Evolutionary conservation across 2,888 invertebrate species (phyloP).

Genomic region (Coleophora deauratella): DNA sequence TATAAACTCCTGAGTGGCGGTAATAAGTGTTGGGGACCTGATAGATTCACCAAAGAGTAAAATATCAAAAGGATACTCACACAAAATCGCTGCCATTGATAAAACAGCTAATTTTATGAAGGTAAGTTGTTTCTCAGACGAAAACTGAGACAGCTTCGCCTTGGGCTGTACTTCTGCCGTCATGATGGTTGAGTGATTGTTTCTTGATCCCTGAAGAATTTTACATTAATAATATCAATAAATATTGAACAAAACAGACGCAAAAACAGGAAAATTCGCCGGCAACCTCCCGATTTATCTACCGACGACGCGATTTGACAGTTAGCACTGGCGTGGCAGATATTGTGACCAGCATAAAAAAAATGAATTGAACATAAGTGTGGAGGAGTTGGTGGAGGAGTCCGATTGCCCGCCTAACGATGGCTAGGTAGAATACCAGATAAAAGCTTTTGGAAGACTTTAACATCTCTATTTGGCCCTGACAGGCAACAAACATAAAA

Average conservation of each 20-base stretch:
- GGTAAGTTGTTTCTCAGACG: conserved; percentile 69
- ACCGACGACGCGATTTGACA: conserved; percentile 41
- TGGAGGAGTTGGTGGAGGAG: too few relatives aligned
- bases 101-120: conserved; percentile 85
- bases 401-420: too few relatives aligned
- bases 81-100: conserved; percentile 92
- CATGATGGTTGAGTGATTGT: conserved; percentile 34
- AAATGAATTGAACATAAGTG: too few relatives aligned
- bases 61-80: conserved; percentile 77
- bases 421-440: too few relatives aligned
- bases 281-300: conserved; percentile 47
- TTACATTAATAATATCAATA: conserved; percentile 20
- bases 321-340: conserved; percentile 63
- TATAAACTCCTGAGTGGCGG: too few relatives aligned
- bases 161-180: conserved; percentile 52
- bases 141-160: conserved; percentile 51
- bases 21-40: conserved; percentile 1
- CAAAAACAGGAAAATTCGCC: conserved; percentile 35
- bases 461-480: too few relatives aligned
- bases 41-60: not conserved
- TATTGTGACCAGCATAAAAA: conserved; percentile 23
- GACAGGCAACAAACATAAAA: too few relatives aligned
- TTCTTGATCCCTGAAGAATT: conserved; percentile 15
- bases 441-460: too few relatives aligned
- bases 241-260: conserved; percentile 16